Evolutionary conservation across 2,113 vertebrate genomes (phyloP).

Genomic region (Vulpes ferrilata): DNA sequence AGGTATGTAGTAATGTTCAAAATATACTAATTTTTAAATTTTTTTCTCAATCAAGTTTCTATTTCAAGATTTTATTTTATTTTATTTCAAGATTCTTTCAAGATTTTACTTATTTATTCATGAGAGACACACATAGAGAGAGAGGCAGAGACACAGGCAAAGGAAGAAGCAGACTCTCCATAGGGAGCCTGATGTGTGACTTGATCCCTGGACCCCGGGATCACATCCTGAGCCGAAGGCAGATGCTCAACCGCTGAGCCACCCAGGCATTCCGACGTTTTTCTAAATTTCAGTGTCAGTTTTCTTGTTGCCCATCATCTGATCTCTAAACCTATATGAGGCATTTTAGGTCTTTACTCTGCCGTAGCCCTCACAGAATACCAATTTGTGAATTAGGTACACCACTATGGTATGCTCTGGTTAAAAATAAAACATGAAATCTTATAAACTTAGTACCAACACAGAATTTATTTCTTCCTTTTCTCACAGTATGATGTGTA

Average conservation of each 20-base stretch:
- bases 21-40: background rate
- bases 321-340: background rate
- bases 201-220: too few relatives aligned
- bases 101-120: too few relatives aligned
- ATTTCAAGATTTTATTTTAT: too few relatives aligned
- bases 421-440: background rate
- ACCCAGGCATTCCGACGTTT: background rate
- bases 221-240: too few relatives aligned
- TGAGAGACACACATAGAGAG: too few relatives aligned
- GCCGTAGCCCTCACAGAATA: background rate
- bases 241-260: too few relatives aligned
- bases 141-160: too few relatives aligned
- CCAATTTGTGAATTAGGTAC: background rate
- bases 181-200: too few relatives aligned
- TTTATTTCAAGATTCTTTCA: too few relatives aligned
- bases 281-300: background rate
- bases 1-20: background rate
- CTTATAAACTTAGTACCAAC: background rate
- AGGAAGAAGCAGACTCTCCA: too few relatives aligned
- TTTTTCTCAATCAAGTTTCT: background rate
- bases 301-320: background rate
- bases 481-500: background rate
- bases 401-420: background rate
- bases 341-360: background rate
- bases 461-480: background rate